Evolutionary conservation across 2,113 vertebrate species (phyloP).

Genomic region (Leptobrachium ailaonicum): DNA sequence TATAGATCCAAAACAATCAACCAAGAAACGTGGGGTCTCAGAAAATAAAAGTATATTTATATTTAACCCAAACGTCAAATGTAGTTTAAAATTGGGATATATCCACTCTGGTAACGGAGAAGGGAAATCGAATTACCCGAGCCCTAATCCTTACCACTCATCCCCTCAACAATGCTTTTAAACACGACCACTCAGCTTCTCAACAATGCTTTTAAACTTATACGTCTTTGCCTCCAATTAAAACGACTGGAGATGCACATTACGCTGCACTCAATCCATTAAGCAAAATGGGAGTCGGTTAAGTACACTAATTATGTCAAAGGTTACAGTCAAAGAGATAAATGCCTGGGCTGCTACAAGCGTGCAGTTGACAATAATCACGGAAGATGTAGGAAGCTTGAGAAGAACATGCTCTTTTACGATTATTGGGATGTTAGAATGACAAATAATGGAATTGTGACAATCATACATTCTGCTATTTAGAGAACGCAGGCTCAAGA

Average conservation of each 20-base stretch:
- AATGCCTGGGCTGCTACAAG: neutral
- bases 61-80: neutral
- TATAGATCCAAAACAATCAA: neutral
- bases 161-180: constrained; percentile 5
- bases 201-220: constrained; percentile 36
- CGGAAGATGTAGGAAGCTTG: neutral
- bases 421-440: no score
- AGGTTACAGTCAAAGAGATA: constrained; percentile 5
- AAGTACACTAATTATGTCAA: constrained; percentile 1
- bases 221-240: constrained; percentile 21
- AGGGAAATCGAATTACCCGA: constrained; percentile 4
- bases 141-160: constrained; percentile 9
- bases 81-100: neutral
- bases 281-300: neutral
- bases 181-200: constrained; percentile 22
- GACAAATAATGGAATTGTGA: no score
- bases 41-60: neutral
- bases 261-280: constrained; percentile 13
- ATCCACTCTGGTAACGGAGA: neutral
- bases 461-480: no score
- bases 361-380: no score
- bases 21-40: neutral
- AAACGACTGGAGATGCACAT: constrained; percentile 8
- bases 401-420: no score
- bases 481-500: no score